These are phyloP conservation scores for Dendrophyllia cribrosa DNA, from an alignment of 64 coral and sea anemone genomes.

Conservation along the genomic window DNA sequence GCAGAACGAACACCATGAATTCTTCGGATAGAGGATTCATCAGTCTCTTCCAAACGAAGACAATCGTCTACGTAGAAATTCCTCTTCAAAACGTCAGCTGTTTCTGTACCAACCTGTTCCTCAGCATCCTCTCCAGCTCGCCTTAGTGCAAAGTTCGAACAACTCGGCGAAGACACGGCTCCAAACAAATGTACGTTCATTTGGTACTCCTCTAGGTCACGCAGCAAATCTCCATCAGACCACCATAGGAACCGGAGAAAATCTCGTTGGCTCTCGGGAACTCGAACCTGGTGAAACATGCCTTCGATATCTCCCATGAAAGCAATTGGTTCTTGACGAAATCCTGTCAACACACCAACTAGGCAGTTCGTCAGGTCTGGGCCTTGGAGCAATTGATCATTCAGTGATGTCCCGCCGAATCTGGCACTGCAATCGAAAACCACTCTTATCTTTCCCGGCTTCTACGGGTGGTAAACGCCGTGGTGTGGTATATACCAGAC, in stretches of 20 bases:
- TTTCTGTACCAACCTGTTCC: conserved; percentile 14
- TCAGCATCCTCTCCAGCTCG: conserved; percentile 34
- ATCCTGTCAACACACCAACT: conserved; percentile 49
- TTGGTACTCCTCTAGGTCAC: conserved; percentile 66
- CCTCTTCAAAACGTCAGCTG: conserved; percentile 15
- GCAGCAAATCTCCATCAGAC: conserved; percentile 65
- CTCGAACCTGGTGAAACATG: conserved; percentile 60
- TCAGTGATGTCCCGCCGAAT: conserved; percentile 48
- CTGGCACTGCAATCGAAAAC: conserved; percentile 70
- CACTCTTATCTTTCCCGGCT: conserved; percentile 39
- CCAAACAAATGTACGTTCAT: conserved; percentile 77
- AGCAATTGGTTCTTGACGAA: conserved; percentile 53
- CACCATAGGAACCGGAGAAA: conserved; percentile 70
- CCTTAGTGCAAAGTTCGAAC: conserved; percentile 47
- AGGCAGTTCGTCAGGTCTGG: conserved; percentile 66
- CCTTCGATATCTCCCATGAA: conserved; percentile 60
- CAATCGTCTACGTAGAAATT: conserved; percentile 81
- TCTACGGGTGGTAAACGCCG: conserved; percentile 53
- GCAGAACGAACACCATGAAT: conserved; percentile 17
- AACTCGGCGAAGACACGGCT: conserved; percentile 58
- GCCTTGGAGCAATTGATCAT: conserved; percentile 57
- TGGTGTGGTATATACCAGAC: conserved; percentile 82
- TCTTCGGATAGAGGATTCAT: conserved; percentile 31
- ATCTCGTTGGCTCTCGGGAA: conserved; percentile 47
- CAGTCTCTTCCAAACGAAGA: conserved; percentile 44